Evolutionary conservation across 2,797 vertebrate species (phyloP).

Genomic region (Sebastiscus albofasciatus): DNA sequence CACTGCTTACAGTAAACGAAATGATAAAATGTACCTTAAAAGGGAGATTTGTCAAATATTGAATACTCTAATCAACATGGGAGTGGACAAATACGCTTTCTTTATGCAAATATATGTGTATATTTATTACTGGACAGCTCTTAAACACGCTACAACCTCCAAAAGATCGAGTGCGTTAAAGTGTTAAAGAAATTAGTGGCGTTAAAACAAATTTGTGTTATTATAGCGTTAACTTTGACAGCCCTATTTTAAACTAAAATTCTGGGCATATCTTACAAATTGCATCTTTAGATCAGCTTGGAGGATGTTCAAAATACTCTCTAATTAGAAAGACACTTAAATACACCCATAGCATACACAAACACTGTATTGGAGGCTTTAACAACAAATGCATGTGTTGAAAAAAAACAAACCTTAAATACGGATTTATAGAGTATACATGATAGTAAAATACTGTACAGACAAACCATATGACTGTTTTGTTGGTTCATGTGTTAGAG

Average conservation of each 20-base stretch:
- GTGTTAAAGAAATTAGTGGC: too few relatives aligned
- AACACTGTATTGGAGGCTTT: background rate
- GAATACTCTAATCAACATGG: too few relatives aligned
- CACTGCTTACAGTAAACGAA: too few relatives aligned
- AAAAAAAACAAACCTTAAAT: background rate
- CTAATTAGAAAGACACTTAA: background rate
- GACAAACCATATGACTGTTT: background rate
- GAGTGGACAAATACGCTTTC: too few relatives aligned
- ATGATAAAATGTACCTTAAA: too few relatives aligned
- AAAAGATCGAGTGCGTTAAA: too few relatives aligned
- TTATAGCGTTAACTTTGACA: too few relatives aligned
- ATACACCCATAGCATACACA: background rate
- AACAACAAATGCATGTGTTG: background rate
- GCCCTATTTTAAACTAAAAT: background rate
- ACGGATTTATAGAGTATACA: background rate
- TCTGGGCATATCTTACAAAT: background rate
- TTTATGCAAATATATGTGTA: too few relatives aligned
- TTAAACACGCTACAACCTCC: too few relatives aligned
- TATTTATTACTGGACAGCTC: too few relatives aligned
- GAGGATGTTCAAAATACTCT: background rate
- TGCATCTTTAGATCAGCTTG: background rate
- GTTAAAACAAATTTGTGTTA: too few relatives aligned
- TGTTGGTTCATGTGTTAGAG: background rate
- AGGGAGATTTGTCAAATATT: too few relatives aligned
- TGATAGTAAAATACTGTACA: background rate